Conservation (phyloP, 2,113 vertebrate genomes). For the Malaclemys terrapin region DNA sequence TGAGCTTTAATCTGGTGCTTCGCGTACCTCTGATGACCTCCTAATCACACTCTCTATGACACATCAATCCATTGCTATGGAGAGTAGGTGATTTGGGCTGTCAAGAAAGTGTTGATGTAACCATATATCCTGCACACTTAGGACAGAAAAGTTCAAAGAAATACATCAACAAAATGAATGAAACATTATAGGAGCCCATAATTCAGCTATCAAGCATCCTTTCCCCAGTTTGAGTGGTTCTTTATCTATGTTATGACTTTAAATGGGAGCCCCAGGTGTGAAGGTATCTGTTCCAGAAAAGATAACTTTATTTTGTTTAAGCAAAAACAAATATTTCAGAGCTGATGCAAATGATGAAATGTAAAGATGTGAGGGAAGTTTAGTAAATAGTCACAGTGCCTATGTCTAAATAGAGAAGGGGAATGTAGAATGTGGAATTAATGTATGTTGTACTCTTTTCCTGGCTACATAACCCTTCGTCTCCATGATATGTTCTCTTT, state of each 20-base stretch:
- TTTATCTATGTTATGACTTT: slow-evolving; percentile 54
- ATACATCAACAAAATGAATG: slow-evolving; percentile 48
- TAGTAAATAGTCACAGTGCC: slow-evolving; percentile 68
- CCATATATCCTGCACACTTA: slow-evolving; percentile 45
- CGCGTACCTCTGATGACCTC: slow-evolving; percentile 44
- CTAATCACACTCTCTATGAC: slow-evolving; percentile 48
- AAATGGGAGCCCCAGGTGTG: slow-evolving; percentile 60
- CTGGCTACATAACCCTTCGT: slow-evolving; percentile 63
- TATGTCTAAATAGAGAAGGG: slow-evolving; percentile 66
- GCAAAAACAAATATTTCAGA: slow-evolving; percentile 61
- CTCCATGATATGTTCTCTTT: slow-evolving; percentile 43
- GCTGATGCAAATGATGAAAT: slow-evolving; percentile 69
- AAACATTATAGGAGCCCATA: slow-evolving; percentile 38
- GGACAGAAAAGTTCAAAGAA: slow-evolving; percentile 60
- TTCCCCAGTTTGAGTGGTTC: slow-evolving; percentile 35
- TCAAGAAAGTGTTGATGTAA: slow-evolving; percentile 27
- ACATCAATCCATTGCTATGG: slow-evolving; percentile 45
- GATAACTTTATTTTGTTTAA: slow-evolving; percentile 51
- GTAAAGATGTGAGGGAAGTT: slow-evolving; percentile 64
- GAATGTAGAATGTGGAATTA: slow-evolving; percentile 48
- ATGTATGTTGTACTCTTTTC: slow-evolving; percentile 63
- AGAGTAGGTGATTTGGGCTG: slow-evolving; percentile 43
- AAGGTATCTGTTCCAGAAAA: slow-evolving; percentile 43
- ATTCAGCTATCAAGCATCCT: background rate
- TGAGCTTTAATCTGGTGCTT: slow-evolving; percentile 58